A percentile compares a stretch with the other conserved stretches of the same genome.
Evolutionary conservation across 2,113 vertebrate species (phyloP).

Genomic region (Thamnaconus septentrionalis): DNA sequence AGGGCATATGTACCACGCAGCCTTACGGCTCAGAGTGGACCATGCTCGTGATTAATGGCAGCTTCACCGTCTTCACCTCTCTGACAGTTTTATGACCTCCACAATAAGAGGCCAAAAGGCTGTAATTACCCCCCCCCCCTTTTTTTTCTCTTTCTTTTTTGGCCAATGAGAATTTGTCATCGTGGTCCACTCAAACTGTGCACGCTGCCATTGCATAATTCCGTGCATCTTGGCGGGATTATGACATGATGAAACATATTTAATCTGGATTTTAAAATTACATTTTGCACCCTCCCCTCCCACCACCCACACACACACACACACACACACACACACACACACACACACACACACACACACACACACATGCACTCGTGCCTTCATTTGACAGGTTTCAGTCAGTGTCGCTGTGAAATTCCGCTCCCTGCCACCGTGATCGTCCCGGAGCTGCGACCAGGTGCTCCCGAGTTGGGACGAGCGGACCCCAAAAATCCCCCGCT

Average conservation of each 20-base stretch:
- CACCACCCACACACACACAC: too few species aligned
- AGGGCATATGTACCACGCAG: slow-evolving; percentile 67
- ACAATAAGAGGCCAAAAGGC: slow-evolving; percentile 2
- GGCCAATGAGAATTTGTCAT: slow-evolving; percentile 17
- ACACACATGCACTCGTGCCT: not conserved
- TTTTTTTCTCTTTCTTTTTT: not conserved
- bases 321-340: too few species aligned
- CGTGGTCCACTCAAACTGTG: slow-evolving; percentile 40
- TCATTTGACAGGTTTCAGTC: slow-evolving; percentile 33
- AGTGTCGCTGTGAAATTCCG: slow-evolving; percentile 20
- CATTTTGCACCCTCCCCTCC: slow-evolving; percentile 1
- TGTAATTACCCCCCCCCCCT: slow-evolving; percentile 1
- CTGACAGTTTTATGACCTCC: too few species aligned
- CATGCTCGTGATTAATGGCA: too few species aligned
- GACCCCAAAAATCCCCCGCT: slow-evolving; percentile 17
- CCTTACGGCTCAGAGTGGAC: slow-evolving; percentile 43
- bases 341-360: too few species aligned
- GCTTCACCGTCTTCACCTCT: not conserved
- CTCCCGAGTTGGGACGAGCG: slow-evolving; percentile 34
- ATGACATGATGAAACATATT: slow-evolving; percentile 24
- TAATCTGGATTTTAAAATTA: slow-evolving; percentile 33
- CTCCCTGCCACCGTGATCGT: slow-evolving; percentile 16
- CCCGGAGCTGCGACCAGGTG: slow-evolving; percentile 21
- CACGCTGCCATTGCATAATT: slow-evolving; percentile 30
- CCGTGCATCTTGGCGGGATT: slow-evolving; percentile 27